Percentiles rank a stretch among this genome's conserved stretches.
phyloP scores from a whole-genome alignment of 1,140 invertebrate species.

The Polyergus mexicanus region DNA sequence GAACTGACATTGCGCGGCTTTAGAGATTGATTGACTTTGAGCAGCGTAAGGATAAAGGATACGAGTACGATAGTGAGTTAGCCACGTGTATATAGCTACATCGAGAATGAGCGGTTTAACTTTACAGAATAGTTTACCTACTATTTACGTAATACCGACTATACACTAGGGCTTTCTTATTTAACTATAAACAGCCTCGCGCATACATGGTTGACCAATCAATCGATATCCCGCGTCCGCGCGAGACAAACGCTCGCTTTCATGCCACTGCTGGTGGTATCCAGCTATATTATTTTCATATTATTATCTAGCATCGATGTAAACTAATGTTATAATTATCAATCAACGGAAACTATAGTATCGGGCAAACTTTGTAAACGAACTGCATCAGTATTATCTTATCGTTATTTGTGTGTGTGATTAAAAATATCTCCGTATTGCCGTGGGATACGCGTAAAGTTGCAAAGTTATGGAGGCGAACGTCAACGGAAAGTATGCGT shows the following conservation, averaged over 20 bases:
- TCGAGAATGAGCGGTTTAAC: background rate
- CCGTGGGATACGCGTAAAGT: background rate
- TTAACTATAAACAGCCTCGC: constrained; percentile 69
- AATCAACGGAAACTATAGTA: background rate
- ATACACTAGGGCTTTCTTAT: constrained; percentile 48
- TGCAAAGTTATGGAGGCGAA: constrained; percentile 25
- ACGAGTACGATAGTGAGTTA: background rate
- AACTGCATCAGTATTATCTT: background rate
- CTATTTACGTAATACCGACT: constrained; percentile 38
- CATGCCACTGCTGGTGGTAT: background rate
- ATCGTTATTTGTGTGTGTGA: background rate
- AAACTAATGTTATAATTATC: background rate
- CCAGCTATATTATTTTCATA: background rate
- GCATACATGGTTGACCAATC: constrained; percentile 58
- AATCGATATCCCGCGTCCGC: constrained; percentile 70
- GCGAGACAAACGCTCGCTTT: constrained; percentile 58
- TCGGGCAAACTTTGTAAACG: too few relatives aligned
- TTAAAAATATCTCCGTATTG: background rate
- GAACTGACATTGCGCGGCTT: background rate
- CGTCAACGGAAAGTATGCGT: constrained; percentile 15
- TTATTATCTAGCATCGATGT: background rate
- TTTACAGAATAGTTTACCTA: constrained; percentile 23
- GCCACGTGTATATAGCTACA: background rate
- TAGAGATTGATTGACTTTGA: background rate
- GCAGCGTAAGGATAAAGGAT: background rate